Base-by-base conservation (phyloP, 2,888 invertebrate species). In the Desoria tigrina region DNA sequence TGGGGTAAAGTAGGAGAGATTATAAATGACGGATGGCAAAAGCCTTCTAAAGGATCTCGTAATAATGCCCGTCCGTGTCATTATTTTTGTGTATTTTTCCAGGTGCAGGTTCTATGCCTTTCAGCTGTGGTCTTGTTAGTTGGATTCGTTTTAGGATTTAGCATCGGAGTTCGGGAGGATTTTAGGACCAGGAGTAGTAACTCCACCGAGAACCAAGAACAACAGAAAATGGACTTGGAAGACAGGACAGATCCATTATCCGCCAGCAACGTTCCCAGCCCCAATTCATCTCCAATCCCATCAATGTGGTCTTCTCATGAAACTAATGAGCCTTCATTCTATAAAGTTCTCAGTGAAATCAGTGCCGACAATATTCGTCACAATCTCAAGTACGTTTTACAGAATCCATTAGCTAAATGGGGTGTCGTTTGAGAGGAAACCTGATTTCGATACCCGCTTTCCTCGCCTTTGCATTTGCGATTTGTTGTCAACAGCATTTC, bases 301-400 rank as follows among this genome's bases (percentile, higher is more conserved):
- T 53, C 49, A 32, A 27, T 55, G 49, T 62, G 58, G 58, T 50
- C 60, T 27, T 62, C 68, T n/a, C 74, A 73, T 60, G 75, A 75
- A 60, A 56, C 67, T 62, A 71, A 63, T 61, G 75, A 75, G 65
- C 69, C 72, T 61, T 66, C 73, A 59, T 69, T 73, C 62, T 68
- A 69, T 58, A 71, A 71, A 65, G 68, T 75, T 66, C 66, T 73
- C 49, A 68, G 69, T 66, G 72, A 74, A 73, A 69, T 74, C 58
- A 72, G 71, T 66, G 72, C 71, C 54, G 73, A 73, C 59, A 74
- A 69, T 56, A 75, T 75, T 66, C 73, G 73, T 58, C 68, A 68
- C 42, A 75, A 72, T 71, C 72, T 75, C 62, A 75, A 72, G 75
- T 75, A 66, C 61, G 72, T n/a, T n/a, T n/a, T n/a, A n/a, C n/a